phyloP scores from a whole-genome alignment of 2,797 vertebrate species.

The Characodon lateralis region DNA sequence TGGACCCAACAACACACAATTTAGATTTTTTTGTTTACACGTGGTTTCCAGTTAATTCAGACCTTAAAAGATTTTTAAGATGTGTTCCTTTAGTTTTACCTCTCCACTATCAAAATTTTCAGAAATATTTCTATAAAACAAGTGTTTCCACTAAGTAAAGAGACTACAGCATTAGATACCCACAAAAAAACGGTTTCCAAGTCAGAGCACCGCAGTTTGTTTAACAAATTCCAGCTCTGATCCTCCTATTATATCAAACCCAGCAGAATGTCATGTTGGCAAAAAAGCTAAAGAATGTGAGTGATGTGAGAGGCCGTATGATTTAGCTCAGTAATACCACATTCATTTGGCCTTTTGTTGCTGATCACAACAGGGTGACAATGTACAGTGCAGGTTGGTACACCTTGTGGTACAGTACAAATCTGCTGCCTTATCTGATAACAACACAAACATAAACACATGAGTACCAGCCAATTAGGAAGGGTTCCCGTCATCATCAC shows the following conservation, averaged over 20 bases:
- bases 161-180: neutral
- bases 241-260: slow-evolving; percentile 67
- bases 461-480: slow-evolving; percentile 49
- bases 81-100: neutral
- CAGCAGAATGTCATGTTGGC: slow-evolving; percentile 59
- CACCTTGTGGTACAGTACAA: slow-evolving; percentile 12
- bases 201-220: slow-evolving; percentile 40
- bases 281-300: slow-evolving; percentile 69
- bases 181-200: neutral
- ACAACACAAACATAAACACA: slow-evolving; percentile 16
- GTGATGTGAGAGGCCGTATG: slow-evolving; percentile 40
- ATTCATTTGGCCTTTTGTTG: slow-evolving; percentile 47
- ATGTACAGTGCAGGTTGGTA: slow-evolving; percentile 13
- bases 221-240: slow-evolving; percentile 74
- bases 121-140: neutral
- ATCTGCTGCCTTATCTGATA: slow-evolving; percentile 31
- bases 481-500: slow-evolving; percentile 58
- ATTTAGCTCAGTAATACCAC: slow-evolving; percentile 27
- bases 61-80: too few relatives aligned
- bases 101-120: neutral
- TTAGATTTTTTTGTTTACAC: neutral
- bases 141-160: neutral
- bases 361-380: slow-evolving; percentile 38
- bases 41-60: neutral
- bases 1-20: neutral